Evolutionary conservation across 1,140 invertebrate genomes (phyloP).

Genomic region (Drosophila ficusphila): DNA sequence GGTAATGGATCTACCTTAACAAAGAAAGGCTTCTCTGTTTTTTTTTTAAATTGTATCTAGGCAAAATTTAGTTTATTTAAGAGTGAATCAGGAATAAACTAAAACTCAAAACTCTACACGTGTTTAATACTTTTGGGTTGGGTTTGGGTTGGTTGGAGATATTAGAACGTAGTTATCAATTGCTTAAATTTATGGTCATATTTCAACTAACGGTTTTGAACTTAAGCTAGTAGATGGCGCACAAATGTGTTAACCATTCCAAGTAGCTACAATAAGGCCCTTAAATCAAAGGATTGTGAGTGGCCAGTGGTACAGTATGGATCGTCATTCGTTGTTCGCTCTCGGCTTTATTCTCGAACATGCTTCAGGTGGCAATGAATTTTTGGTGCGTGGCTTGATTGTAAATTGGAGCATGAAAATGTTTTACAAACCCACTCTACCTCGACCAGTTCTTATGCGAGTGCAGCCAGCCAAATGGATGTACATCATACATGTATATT

Average conservation of each 20-base stretch:
- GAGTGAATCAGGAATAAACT: no score
- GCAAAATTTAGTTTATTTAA: no score
- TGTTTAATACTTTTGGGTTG: no score
- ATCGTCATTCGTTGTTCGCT: slow-evolving; percentile 10
- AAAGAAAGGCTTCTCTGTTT: no score
- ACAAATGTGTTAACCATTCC: background rate
- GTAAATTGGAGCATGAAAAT: slow-evolving; percentile 80
- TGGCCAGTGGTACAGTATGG: slow-evolving; percentile 25
- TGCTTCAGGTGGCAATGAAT: slow-evolving; percentile 80
- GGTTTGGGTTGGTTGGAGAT: no score
- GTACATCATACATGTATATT: slow-evolving; percentile 30
- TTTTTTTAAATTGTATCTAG: no score
- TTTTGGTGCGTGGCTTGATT: slow-evolving; percentile 79
- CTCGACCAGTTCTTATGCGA: slow-evolving; percentile 25
- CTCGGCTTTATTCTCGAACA: slow-evolving; percentile 38
- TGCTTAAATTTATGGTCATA: no score
- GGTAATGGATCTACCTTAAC: no score
- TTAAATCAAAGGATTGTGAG: slow-evolving; percentile 8
- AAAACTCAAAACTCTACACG: no score
- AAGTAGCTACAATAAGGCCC: background rate
- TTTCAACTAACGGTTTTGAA: no score
- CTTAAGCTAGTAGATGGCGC: no score
- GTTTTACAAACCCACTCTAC: slow-evolving; percentile 58
- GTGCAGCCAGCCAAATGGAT: slow-evolving; percentile 5
- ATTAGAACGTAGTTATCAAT: no score